These are phyloP conservation scores for Hyphantria cunea DNA, from an alignment of 1,140 invertebrate species.

Conservation along the genomic window DNA sequence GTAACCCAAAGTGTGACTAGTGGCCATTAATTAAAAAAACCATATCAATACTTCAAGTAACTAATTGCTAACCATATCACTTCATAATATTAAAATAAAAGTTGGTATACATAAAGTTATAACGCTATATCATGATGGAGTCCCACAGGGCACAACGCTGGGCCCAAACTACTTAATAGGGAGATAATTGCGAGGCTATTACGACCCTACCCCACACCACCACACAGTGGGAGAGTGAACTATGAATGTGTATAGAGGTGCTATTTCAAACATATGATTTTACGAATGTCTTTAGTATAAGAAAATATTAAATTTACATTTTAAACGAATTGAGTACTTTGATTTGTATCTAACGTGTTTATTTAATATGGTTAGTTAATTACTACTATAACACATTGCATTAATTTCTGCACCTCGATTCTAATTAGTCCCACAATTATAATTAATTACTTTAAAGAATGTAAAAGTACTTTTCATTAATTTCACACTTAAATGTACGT, in stretches of 20 bases:
- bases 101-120: conserved; percentile 1
- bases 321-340: neutral
- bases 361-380: neutral
- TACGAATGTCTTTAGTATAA: conserved; percentile 4
- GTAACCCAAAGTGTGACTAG: neutral
- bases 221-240: conserved; percentile 1
- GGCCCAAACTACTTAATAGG: conserved; percentile 66
- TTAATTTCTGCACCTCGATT: too few species aligned
- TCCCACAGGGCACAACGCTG: conserved; percentile 47
- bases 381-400: too few species aligned
- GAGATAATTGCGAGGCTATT: conserved; percentile 65
- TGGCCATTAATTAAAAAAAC: conserved; percentile 3
- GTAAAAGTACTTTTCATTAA: too few species aligned
- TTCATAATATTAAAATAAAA: conserved; percentile 12
- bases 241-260: conserved; percentile 1
- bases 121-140: conserved; percentile 15
- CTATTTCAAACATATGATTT: conserved; percentile 1
- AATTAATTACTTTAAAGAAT: too few species aligned
- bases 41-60: conserved; percentile 19
- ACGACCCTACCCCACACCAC: conserved; percentile 33
- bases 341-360: neutral
- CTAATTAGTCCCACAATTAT: too few species aligned
- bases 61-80: conserved; percentile 24
- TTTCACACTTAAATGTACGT: too few species aligned
- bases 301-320: neutral